Evolutionary conservation across 1,140 invertebrate genomes (phyloP), one percentile per base, ranked within the genome.

Genomic region (Drosophila grimshawi): DNA sequence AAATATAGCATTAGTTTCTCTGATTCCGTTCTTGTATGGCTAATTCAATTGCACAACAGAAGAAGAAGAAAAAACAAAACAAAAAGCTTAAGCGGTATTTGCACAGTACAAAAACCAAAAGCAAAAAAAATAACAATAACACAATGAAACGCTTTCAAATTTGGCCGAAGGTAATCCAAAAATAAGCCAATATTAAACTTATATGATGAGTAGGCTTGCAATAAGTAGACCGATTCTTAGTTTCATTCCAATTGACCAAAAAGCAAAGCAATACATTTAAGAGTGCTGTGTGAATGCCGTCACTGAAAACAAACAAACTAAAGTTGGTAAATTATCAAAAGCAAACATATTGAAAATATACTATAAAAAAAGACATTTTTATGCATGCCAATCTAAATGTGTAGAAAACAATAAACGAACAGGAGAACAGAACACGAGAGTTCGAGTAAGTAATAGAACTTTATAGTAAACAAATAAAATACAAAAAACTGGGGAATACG

Each of bases 301-400:
- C 27, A 51, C 32, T 41, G 27, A 41, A 49, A 51, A 56, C 53
- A 57, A 43, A 46, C 30, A 5, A 33, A 41, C 11, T 61, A n/a
- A 30, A 32, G 35, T 33, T 46, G 53, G 49, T 53, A 46, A 52
- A 52, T 56, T 65, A 62, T 55, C 51, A 70, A 61, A 60, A 59
- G 48, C 48, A 62, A 59, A 67, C 63, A 69, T 59, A 78, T 64
- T 74, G 49, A 69, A 61, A 27, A 45, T 61, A 63, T 65, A 71
- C 39, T 45, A 61, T 69, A 85, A 59, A 78, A 57, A 49, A 43
- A 59, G 32, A 70, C 66, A 77, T 73, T 89, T 88, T 88, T 89
- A 88, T 88, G 83, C 83, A 88, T 88, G 83, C 83, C 83, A 89
- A 88, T 88, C 83, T 88, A 89, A 89, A 83, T 88, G 85, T 88